These are phyloP conservation scores for Synanthedon tipuliformis DNA, from an alignment of 2,888 invertebrate genomes.

Conservation along the genomic window DNA sequence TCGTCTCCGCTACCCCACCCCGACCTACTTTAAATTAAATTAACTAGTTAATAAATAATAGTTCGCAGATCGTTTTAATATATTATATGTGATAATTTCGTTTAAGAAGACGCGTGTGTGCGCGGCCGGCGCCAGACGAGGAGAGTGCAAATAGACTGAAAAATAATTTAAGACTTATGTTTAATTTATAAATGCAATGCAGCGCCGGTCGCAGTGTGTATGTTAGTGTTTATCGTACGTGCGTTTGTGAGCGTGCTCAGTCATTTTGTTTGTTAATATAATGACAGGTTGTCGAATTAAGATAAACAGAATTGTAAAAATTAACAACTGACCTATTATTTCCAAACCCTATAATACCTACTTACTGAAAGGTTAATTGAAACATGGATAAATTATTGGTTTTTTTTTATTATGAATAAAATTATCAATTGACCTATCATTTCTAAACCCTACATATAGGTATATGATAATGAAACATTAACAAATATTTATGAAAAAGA, in stretches of 20 bases:
- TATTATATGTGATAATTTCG: constrained; percentile 76
- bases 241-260: constrained; percentile 74
- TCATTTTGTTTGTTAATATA: constrained; percentile 75
- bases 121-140: constrained; percentile 69
- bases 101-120: constrained; percentile 63
- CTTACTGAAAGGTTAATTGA: no score
- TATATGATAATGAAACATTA: no score
- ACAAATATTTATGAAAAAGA: no score
- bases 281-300: constrained; percentile 84
- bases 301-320: constrained; percentile 69
- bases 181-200: constrained; percentile 73
- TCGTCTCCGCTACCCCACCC: constrained; percentile 65
- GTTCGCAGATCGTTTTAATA: constrained; percentile 74
- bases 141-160: constrained; percentile 72
- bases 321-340: constrained; percentile 15
- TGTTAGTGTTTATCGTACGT: constrained; percentile 71
- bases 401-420: no score
- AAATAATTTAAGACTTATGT: constrained; percentile 68
- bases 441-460: no score
- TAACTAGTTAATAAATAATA: constrained; percentile 59
- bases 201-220: constrained; percentile 74
- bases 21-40: constrained; percentile 67
- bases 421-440: no score
- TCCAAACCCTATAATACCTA: neutral
- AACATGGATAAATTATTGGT: no score